Evolutionary conservation across 2,888 invertebrate genomes (phyloP), one percentile per base, ranked within the genome.

Genomic region (Cosmorhoe ocellata): DNA sequence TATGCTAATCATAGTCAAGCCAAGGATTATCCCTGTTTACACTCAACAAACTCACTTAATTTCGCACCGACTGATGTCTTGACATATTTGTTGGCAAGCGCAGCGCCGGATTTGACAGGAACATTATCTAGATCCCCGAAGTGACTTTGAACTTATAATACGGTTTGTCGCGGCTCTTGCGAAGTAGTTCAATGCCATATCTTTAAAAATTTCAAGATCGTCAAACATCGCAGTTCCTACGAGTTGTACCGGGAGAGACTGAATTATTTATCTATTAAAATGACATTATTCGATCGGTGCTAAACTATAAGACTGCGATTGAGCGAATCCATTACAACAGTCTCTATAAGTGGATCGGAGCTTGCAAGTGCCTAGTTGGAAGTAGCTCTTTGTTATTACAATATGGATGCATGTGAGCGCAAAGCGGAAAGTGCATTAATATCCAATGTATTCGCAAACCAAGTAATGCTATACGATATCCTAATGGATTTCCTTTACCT

Each of bases 11-110:
- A 89, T 86, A 87, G 85, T 76, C 85, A 84, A 89, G 88, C 87
- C 76, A 84, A 84, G 89, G 88, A 90, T 90, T 88, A 90, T 89
- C 87, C 88, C 87, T 88, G 88, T 90, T 89, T 89, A 90, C 89
- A 88, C 88, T 87, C 87, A 87, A 88, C 89, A 88, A 90, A 90
- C 87, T 88, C 84, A 87, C 88, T 90, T 90, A 88, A 90, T 88
- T 89, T 90, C 76, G 75, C 76, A 74, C 80, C 79, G 81, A 84
- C 82, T 82, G 82, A 79, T 82, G 81, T 81, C 85, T 80, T 76
- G 75, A 78, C 79, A 80, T 78, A 79, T 80, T 81, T 75, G 75
- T 71, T 71, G 64, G 66, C 65, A 45, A 49, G 48, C 52, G 56
- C 46, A 33, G 48, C 45, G 52, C 44, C 39, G 30, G 42, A 48